Evolutionary conservation across 1,140 invertebrate genomes (phyloP).

Genomic region (Meloidogyne chitwoodi): DNA sequence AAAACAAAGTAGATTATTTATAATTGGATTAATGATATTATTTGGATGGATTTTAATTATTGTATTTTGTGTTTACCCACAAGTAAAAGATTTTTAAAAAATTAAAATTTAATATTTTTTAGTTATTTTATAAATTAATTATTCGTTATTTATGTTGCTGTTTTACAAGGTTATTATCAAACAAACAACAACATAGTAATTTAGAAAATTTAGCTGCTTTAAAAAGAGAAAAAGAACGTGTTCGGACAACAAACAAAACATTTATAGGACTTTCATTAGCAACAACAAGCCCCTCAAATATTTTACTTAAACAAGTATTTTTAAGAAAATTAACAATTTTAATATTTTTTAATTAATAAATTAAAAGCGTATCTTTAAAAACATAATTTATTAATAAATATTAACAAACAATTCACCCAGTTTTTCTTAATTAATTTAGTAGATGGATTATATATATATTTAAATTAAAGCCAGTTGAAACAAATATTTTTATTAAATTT

Average conservation of each 20-base stretch:
- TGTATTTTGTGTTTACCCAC: constrained; percentile 42
- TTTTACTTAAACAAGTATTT: constrained; percentile 18
- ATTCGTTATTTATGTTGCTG: constrained; percentile 34
- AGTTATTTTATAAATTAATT: constrained; percentile 46
- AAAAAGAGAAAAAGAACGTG: constrained; percentile 34
- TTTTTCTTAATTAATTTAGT: too few relatives aligned
- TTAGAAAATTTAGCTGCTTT: constrained; percentile 21
- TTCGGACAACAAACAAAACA: constrained; percentile 29
- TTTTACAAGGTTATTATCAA: not conserved
- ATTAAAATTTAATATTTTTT: not conserved
- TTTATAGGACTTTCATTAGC: constrained; percentile 28
- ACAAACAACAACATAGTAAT: constrained; percentile 20
- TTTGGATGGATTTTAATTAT: constrained; percentile 47
- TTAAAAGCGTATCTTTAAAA: too few relatives aligned
- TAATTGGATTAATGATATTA: constrained; percentile 35
- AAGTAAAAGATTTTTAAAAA: constrained; percentile 14
- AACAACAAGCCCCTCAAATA: constrained; percentile 2
- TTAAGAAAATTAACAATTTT: not conserved
- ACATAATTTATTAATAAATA: too few relatives aligned
- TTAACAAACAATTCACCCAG: too few relatives aligned
- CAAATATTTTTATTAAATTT: too few relatives aligned
- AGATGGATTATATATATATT: too few relatives aligned
- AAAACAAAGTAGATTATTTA: not conserved
- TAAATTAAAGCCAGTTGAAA: too few relatives aligned
- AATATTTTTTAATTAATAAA: too few relatives aligned